These are phyloP conservation scores for Prolemur simus DNA, from an alignment of 2,113 vertebrate genomes.

Conservation along the genomic window DNA sequence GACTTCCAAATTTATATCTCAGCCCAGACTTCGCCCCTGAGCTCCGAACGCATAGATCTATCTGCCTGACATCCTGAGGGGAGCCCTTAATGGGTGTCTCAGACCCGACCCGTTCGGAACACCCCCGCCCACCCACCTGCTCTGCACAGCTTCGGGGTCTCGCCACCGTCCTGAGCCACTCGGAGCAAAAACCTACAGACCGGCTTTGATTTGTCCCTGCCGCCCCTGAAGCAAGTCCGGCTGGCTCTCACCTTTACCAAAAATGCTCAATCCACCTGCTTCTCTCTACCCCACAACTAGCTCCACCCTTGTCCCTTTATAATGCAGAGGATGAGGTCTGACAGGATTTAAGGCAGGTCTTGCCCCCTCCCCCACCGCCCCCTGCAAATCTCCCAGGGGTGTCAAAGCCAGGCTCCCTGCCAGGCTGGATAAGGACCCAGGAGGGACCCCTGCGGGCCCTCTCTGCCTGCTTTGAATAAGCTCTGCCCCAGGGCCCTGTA, in stretches of 20 bases:
- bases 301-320: rapidly evolving
- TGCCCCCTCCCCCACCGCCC: no score
- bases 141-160: neutral
- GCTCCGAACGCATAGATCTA: constrained; percentile 33
- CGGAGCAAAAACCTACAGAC: neutral
- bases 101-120: rapidly evolving
- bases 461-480: neutral
- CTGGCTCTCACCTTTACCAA: neutral
- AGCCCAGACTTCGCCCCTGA: constrained; percentile 37
- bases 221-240: neutral
- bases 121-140: neutral
- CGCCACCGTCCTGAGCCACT: neutral
- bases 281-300: neutral
- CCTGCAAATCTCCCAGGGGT: neutral
- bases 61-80: neutral
- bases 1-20: constrained; percentile 53
- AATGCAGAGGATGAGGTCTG: rapidly evolving
- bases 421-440: neutral
- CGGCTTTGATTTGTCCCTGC: neutral
- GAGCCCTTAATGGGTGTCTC: neutral
- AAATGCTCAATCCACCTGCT: neutral
- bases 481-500: constrained; percentile 1
- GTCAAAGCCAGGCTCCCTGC: neutral
- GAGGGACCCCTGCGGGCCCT: neutral
- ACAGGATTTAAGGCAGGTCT: rapidly evolving